Conservation (phyloP, 2,888 invertebrate species). For the Orthonychiurus folsomi region DNA sequence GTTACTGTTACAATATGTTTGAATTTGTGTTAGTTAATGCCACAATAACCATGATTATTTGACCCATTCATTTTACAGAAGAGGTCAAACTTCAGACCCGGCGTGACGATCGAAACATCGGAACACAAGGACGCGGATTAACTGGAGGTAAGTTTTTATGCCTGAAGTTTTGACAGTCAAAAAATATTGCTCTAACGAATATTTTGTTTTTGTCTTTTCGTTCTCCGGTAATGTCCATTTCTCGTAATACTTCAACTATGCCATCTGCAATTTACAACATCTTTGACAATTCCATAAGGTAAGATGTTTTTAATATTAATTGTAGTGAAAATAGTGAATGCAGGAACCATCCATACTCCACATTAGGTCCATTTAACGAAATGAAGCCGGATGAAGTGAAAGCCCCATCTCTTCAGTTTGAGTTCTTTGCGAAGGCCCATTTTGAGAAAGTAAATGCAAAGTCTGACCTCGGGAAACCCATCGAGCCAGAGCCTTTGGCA, state of each 20-base stretch:
- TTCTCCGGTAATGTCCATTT: background rate
- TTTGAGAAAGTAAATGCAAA: constrained; percentile 4
- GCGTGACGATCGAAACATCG: background rate
- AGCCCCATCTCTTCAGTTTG: no score
- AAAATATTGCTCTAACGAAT: no score
- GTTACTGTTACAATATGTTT: no score
- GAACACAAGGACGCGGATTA: background rate
- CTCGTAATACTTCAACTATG: background rate
- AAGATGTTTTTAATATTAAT: constrained; percentile 10
- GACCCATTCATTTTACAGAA: no score
- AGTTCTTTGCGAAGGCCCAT: constrained; percentile 3
- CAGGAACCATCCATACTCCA: no score
- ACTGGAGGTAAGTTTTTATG: no score
- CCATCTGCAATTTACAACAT: background rate
- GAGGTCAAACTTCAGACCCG: background rate
- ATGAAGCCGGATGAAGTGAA: no score
- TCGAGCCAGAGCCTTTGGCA: background rate
- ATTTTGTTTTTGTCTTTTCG: constrained; percentile 4
- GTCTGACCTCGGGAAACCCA: no score
- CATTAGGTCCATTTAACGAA: no score
- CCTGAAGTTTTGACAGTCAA: no score
- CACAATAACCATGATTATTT: no score
- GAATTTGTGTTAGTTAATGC: no score
- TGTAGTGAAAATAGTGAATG: background rate
- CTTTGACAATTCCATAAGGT: constrained; percentile 15